phyloP scores from a whole-genome alignment of 2,888 invertebrate species.

The Melitaea athalia region DNA sequence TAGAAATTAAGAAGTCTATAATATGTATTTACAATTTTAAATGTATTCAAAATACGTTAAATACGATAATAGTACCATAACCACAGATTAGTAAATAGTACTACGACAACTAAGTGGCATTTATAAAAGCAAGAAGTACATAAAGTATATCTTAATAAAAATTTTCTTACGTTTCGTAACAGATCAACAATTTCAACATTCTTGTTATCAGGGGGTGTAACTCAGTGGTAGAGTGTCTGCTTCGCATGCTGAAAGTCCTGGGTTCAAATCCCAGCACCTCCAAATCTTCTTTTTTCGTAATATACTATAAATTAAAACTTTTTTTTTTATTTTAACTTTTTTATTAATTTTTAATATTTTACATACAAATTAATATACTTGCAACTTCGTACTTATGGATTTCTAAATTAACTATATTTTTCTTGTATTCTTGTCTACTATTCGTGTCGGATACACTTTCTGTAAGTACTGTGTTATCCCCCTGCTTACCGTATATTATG shows the following conservation, averaged over 20 bases:
- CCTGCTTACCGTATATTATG: too few species aligned
- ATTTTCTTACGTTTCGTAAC: background rate
- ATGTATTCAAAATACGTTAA: too few species aligned
- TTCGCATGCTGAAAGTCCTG: slow-evolving; percentile 86
- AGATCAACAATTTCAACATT: background rate
- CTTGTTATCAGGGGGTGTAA: slow-evolving; percentile 67
- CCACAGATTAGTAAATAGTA: too few species aligned
- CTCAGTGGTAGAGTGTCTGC: slow-evolving; percentile 84
- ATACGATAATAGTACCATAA: too few species aligned
- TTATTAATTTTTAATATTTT: background rate
- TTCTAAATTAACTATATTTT: background rate
- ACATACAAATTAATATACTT: background rate
- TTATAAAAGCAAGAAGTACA: too few species aligned
- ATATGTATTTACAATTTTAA: too few species aligned
- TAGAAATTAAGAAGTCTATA: too few species aligned
- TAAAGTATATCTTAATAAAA: background rate
- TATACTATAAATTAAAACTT: background rate
- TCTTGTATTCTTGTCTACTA: background rate
- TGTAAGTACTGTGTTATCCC: too few species aligned
- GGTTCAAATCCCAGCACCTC: slow-evolving; percentile 86
- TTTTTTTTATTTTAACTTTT: background rate
- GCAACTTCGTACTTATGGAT: background rate
- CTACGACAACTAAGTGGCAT: too few species aligned
- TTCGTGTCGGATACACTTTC: too few species aligned
- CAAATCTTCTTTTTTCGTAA: slow-evolving; percentile 46